phyloP scores from a whole-genome alignment of 2,113 vertebrate species.

The Microcebus jonahi region DNA sequence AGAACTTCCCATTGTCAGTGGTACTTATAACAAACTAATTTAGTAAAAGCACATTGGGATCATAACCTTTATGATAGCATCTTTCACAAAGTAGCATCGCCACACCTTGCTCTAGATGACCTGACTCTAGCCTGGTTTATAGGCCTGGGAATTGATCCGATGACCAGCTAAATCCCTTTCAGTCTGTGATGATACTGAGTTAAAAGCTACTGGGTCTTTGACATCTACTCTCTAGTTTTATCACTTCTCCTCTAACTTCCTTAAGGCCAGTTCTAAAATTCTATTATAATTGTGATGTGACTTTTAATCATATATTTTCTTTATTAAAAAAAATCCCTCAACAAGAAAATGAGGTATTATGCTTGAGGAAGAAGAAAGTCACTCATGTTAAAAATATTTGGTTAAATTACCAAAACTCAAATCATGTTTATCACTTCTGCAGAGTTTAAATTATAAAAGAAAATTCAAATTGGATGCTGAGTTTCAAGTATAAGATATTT shows the following conservation, averaged over 20 bases:
- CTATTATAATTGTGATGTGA: background rate
- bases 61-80: background rate
- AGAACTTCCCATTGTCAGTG: background rate
- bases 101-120: background rate
- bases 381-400: slow-evolving; percentile 1
- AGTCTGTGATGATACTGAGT: background rate
- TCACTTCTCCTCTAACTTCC: background rate
- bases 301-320: slow-evolving; percentile 42
- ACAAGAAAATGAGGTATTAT: slow-evolving; percentile 16
- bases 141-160: background rate
- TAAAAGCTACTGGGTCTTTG: background rate
- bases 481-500: slow-evolving; percentile 6
- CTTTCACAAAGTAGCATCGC: background rate
- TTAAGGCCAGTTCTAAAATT: background rate
- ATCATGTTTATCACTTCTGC: background rate
- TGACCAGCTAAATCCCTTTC: background rate
- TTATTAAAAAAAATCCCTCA: slow-evolving; percentile 13
- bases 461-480: slow-evolving; percentile 4
- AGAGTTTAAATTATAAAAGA: slow-evolving; percentile 20
- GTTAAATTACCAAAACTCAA: slow-evolving; percentile 16
- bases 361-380: background rate
- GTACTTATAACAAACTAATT: background rate
- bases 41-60: background rate
- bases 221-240: background rate
- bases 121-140: background rate